Conservation (phyloP, 2,888 invertebrate species). For the Rhodophaea formosa region DNA sequence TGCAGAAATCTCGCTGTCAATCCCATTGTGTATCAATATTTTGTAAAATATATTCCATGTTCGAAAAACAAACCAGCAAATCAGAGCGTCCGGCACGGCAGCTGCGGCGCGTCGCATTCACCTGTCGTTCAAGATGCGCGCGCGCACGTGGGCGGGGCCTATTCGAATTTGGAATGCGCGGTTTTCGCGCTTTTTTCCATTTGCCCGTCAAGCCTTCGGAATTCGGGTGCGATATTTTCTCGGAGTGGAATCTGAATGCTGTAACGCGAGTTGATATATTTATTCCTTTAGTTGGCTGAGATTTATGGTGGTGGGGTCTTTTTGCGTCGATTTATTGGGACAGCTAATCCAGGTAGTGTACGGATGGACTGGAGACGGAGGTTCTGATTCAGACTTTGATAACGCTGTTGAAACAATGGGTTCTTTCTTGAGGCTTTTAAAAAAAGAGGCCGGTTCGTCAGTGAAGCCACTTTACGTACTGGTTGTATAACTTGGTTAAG, state of each 20-base stretch:
- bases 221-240: slow-evolving; percentile 81
- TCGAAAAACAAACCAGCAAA: slow-evolving; percentile 64
- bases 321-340: slow-evolving; percentile 60
- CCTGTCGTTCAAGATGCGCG: slow-evolving; percentile 62
- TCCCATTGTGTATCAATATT: slow-evolving; percentile 73
- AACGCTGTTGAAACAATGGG: slow-evolving; percentile 10
- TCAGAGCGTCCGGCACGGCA: slow-evolving; percentile 57
- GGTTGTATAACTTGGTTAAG: no score
- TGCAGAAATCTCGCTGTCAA: slow-evolving; percentile 56
- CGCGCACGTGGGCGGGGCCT: slow-evolving; percentile 70
- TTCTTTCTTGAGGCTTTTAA: slow-evolving; percentile 7
- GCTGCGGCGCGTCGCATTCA: slow-evolving; percentile 71
- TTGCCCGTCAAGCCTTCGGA: slow-evolving; percentile 67
- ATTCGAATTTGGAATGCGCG: slow-evolving; percentile 53
- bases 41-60: slow-evolving; percentile 63
- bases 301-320: slow-evolving; percentile 56
- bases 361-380: slow-evolving; percentile 19
- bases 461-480: not conserved
- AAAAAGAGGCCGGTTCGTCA: not conserved
- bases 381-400: slow-evolving; percentile 12
- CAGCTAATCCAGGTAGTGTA: slow-evolving; percentile 58
- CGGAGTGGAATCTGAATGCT: slow-evolving; percentile 72
- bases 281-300: slow-evolving; percentile 55
- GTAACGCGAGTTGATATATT: slow-evolving; percentile 69
- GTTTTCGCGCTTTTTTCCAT: slow-evolving; percentile 69